Evolutionary conservation across 2,888 invertebrate genomes (phyloP), one percentile per base, ranked within the genome.

Genomic region (Eupithecia vulgata): DNA sequence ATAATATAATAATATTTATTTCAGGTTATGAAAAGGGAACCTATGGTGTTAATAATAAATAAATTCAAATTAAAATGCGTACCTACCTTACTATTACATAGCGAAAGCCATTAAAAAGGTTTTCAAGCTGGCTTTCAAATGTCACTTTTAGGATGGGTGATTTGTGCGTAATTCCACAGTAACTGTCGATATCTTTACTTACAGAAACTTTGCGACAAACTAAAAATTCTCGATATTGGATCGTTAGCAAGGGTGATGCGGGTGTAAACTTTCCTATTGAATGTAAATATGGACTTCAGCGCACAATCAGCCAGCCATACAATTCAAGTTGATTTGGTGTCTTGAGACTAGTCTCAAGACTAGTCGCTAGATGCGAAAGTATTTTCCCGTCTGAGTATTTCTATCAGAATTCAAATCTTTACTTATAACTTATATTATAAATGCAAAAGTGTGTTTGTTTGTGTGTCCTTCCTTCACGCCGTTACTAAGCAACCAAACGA

Each of bases 221-320:
- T 65, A 15, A 12, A 64, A 40, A 42, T 40, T 65, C 35, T 37
- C 62, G 62, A 64, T 21, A 37, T 34, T 35, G 35, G 62, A 64
- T 64, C 62, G 34, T 64, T 64, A 64, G 61, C 25, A 57, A 61
- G 62, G 17, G 35, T n/a, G 62, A 65, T 37, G 25, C 25, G 25
- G 13, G 1, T 37, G 35, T 64, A 65, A 64, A 64, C 37, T 37
- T 40, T 37, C 21, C 17, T 30, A 61, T 61, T 21, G 37, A 40
- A 65, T 65, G 65, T 65, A 65, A 65, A 42, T 42, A 64, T 37
- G n/a, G 21, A 37, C 12, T 21, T 37, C 35, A 69, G 68, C 69
- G 45, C 59, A 69, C 73, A 73, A 73, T 73, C 73, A 73, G 69
- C 5, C 57, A 37, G 65, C 67, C 17, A 69, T 57, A 73, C 30